Base-by-base conservation (phyloP, 1,140 invertebrate genomes). In the Drosophila setifemur region DNA sequence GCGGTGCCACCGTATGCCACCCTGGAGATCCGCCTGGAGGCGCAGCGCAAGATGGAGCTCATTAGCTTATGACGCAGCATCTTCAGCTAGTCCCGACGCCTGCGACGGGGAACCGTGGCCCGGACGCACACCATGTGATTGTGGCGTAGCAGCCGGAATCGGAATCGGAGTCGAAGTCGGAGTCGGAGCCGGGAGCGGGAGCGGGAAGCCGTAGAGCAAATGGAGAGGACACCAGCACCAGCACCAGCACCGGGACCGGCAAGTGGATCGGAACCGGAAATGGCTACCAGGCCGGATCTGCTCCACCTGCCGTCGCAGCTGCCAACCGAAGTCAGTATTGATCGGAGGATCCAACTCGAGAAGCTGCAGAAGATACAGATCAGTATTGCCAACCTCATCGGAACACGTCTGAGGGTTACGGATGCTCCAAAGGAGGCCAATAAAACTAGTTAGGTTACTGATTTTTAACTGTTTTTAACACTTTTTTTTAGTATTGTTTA, bases 1-100 rank as follows among this genome's bases (percentile, higher is more conserved):
- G 88, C 90, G 49, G 81, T 92, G 4, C 73, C 87, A 8, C 90
- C 91, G 0, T 92, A 92, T 71, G 85, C 89, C 14, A 90, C 88
- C 68, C 76, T 91, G 3, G 92, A 91, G 64, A 88, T 89, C 18
- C 89, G 89, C 9, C 43, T 91, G 57, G 88, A 91, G 68, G 71
- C 86, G 6, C 89, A 90, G 31, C 88, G 87, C 11, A 91, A 91
- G 70, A 81, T 75, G n/a, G 83, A 81, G 61, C 58, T 89, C n/a
- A 71, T 77, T 29, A 86, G 73, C 26, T 89, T 90, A 88, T 90
- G 89, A 90, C 89, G 89, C 43, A 90, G 72, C 64, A 64, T 89
- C 43, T 89, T 90, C 61, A 90, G 85, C 75, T 90, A 90, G 89
- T 89, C 89, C 45, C 70, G 75, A 71, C 67, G 47, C 9, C 28